Percentiles rank a stretch among this genome's conserved stretches.
Conservation (phyloP, 1,140 invertebrate species). For the Archegozetes longisetosus region DNA sequence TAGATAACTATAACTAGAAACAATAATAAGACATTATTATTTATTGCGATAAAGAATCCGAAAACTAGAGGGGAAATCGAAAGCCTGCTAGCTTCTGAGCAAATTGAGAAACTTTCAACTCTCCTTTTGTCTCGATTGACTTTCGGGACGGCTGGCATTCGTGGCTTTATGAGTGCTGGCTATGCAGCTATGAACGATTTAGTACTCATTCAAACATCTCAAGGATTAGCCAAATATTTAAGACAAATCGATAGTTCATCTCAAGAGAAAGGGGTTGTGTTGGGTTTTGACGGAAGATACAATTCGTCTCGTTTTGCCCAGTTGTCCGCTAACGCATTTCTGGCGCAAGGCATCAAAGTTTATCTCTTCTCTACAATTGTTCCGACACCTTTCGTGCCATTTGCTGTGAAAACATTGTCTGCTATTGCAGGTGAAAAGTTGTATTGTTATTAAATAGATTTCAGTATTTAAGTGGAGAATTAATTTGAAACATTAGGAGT, state of each 20-base stretch:
- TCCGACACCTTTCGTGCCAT: constrained; percentile 88
- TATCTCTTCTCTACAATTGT: constrained; percentile 62
- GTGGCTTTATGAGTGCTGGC: constrained; percentile 80
- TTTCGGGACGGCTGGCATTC: constrained; percentile 23
- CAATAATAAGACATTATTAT: too few species aligned
- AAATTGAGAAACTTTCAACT: neutral
- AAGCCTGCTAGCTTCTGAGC: neutral
- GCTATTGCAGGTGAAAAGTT: constrained; percentile 46
- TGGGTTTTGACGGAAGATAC: constrained; percentile 89
- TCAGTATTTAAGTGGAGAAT: too few species aligned
- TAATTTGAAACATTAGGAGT: constrained; percentile 29
- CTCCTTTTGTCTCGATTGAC: constrained; percentile 3
- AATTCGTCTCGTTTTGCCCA: constrained; percentile 88
- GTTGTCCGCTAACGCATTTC: constrained; percentile 66
- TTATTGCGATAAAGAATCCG: too few species aligned
- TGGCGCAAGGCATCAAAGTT: constrained; percentile 56
- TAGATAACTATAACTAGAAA: too few species aligned
- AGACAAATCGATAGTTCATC: constrained; percentile 31
- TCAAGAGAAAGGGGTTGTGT: constrained; percentile 52
- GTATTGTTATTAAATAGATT: neutral
- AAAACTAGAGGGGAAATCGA: constrained; percentile 6
- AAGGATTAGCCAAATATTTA: constrained; percentile 73
- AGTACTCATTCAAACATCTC: constrained; percentile 86
- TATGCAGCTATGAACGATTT: constrained; percentile 92
- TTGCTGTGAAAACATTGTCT: constrained; percentile 47